These are phyloP conservation scores for Bos taurus DNA, from an alignment of 2,113 vertebrate species.

Conservation along the genomic window ARS-UCD2.0 NC_037331.1:67393001-67393500, in stretches of 20 bases:
- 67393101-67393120: not conserved
- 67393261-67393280: not conserved
- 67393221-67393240: not conserved
- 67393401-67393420: slow-evolving; percentile 59
- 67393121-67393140: not conserved
- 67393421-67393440: slow-evolving; percentile 70
- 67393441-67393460: slow-evolving; percentile 72
- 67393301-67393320: not conserved
- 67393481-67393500: slow-evolving; percentile 59
- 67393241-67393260: not conserved
- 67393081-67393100: not conserved
- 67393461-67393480: slow-evolving; percentile 62
- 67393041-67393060: not conserved
- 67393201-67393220: not conserved
- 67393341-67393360: slow-evolving; percentile 47
- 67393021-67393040: not conserved
- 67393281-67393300: not conserved
- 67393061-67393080: not conserved
- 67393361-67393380: slow-evolving; percentile 47
- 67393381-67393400: slow-evolving; percentile 61
- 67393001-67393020: not conserved
- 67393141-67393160: not conserved
- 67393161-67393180: not conserved
- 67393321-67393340: not conserved
- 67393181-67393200: not conserved